Conservation (phyloP, 2,797 vertebrate genomes). For the Phoebastria nigripes region DNA sequence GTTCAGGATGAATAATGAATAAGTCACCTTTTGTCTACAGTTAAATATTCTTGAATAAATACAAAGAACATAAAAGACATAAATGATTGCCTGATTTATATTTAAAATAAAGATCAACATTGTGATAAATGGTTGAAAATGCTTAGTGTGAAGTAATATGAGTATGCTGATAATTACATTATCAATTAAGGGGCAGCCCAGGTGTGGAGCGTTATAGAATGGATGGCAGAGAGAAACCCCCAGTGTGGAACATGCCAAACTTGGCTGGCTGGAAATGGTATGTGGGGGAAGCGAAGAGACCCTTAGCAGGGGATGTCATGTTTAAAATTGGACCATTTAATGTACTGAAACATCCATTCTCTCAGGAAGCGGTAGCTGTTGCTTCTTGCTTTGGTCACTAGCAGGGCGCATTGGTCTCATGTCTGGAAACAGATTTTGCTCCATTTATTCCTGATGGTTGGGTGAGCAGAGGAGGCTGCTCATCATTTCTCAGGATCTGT, state of each 20-base stretch:
- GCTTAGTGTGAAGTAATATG: conserved; percentile 73
- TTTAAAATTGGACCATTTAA: neutral
- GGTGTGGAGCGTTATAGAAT: conserved; percentile 41
- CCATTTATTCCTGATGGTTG: neutral
- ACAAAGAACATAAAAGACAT: conserved; percentile 83
- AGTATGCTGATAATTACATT: conserved; percentile 72
- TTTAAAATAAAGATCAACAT: conserved; percentile 86
- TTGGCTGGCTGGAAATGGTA: neutral
- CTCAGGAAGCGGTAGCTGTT: neutral
- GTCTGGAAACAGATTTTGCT: neutral
- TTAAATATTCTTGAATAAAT: conserved; percentile 93
- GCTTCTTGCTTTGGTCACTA: neutral
- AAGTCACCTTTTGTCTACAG: conserved; percentile 94
- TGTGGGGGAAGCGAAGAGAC: neutral
- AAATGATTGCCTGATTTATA: conserved; percentile 87
- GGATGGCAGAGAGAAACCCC: conserved; percentile 41
- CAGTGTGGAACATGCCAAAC: neutral
- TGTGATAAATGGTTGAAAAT: conserved; percentile 80
- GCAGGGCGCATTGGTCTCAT: neutral
- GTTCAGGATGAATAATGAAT: conserved; percentile 91
- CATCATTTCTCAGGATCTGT: neutral
- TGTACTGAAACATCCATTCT: neutral
- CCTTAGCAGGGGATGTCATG: neutral
- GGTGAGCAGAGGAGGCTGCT: neutral
- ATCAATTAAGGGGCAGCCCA: conserved; percentile 69